Base-by-base conservation (phyloP, 2,113 vertebrate species). In the Ornithorhynchus anatinus region DNA sequence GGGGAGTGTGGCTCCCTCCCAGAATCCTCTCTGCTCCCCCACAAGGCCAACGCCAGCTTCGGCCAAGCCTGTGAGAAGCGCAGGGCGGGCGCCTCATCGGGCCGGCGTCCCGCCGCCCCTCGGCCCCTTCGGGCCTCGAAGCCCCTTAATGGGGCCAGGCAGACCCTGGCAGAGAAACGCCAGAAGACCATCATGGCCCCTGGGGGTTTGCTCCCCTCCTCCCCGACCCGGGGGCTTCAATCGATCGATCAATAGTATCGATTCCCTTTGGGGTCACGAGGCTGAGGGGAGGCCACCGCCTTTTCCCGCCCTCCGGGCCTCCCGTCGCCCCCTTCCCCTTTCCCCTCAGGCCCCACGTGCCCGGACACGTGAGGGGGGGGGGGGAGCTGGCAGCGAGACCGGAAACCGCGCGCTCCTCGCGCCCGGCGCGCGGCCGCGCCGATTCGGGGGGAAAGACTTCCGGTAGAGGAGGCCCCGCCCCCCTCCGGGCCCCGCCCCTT, bases 1-100 rank as follows among this genome's bases (percentile, higher is more conserved):
- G 9, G 6, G 69, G 22, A n/a, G 23, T 25, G 53, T 6, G 0
- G 42, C 27, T 85, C 90, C 22, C 89, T 85, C 33, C 19, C 52
- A 6, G 59, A 40, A 15, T 84, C 71, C 23, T 53, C 77, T 6
- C 74, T 81, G 7, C 75, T 61, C 37, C 90, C 90, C 80, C 89
- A 93, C 23, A 65, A 92, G 2, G 91, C 59, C 13, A 95, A 77
- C 2, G 91, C 71, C 14, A 93, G 78, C 66, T 89, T 93, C 31
- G 94, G 92, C 13, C 93, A 66, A 10, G 83, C 79, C 27, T 79
- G 63, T 87, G 72, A 60, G 70, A 56, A 29, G 56, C 92, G 50
- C 77, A 73, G 81, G 7, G 75, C 80, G 1, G 75, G 64, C 32
- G 56, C 43, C 38, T 61, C 33, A 14, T 23, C 61, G 52, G 42